A percentile compares a stretch with the other conserved stretches of the same genome.
Conservation (phyloP, 2,113 vertebrate genomes). For the Phaethornis superciliosus region DNA sequence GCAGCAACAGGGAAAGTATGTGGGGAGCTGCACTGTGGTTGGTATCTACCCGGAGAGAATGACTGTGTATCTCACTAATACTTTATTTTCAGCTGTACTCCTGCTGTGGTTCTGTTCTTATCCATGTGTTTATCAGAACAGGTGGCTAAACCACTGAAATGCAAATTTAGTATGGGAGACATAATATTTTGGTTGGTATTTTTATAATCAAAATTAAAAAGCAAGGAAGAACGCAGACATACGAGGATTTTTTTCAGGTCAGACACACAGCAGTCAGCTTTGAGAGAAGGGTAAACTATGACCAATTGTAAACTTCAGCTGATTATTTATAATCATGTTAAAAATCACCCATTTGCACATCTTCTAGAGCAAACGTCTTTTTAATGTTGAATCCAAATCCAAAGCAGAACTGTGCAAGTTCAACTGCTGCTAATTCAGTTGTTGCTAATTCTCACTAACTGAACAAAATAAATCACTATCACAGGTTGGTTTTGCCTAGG, state of each 20-base stretch:
- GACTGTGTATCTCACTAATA: not conserved
- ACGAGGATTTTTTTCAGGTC: not conserved
- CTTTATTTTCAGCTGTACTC: not conserved
- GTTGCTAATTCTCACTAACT: not conserved
- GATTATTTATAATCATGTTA: not conserved
- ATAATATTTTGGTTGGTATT: accelerated
- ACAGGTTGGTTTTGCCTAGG: not conserved
- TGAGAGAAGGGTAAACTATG: not conserved
- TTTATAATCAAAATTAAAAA: not conserved
- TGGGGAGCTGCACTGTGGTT: not conserved
- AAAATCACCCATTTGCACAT: not conserved
- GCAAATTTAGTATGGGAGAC: not conserved
- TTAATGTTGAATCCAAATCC: not conserved
- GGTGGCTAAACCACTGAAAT: not conserved
- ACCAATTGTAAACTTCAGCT: not conserved
- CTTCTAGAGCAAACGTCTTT: not conserved
- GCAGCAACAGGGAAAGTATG: conserved; percentile 21
- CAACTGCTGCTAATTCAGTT: not conserved
- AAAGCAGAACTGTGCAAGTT: not conserved
- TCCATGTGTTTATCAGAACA: not conserved
- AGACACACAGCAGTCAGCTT: not conserved
- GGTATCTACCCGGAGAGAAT: not conserved
- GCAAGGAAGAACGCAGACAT: not conserved
- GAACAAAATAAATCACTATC: not conserved
- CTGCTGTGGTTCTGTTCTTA: not conserved